Conservation (phyloP, 2,797 vertebrate species). For the Phalanger gymnotis region DNA sequence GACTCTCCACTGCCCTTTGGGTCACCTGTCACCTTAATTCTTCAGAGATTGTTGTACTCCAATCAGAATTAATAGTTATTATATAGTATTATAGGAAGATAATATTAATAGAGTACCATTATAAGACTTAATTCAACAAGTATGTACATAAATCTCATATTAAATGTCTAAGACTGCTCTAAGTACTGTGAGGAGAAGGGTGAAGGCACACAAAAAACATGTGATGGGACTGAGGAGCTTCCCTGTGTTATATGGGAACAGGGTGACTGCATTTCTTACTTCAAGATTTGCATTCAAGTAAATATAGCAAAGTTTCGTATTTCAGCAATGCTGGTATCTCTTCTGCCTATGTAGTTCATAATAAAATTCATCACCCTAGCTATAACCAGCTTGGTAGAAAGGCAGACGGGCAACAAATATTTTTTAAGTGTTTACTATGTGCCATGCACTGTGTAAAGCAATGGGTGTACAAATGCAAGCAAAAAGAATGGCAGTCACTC, state of each 20-base stretch:
- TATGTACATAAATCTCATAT: background rate
- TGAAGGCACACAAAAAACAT: background rate
- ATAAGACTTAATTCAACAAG: background rate
- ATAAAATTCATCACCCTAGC: background rate
- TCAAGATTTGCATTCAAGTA: background rate
- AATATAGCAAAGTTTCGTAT: background rate
- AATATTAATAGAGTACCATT: background rate
- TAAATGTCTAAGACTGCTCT: background rate
- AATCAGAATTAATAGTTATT: background rate
- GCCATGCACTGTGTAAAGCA: background rate
- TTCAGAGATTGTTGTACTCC: background rate
- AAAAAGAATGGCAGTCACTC: background rate
- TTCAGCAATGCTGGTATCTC: background rate
- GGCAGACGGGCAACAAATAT: background rate
- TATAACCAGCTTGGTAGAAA: background rate
- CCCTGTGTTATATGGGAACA: background rate
- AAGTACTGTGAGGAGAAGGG: background rate
- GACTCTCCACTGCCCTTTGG: background rate
- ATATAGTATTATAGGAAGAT: background rate
- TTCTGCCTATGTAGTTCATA: background rate
- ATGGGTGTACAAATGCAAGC: background rate
- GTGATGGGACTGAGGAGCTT: background rate
- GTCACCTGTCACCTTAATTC: background rate
- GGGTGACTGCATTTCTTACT: background rate
- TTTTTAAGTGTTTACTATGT: background rate